These are phyloP conservation scores for Muricea muricata DNA, from an alignment of 92 coral and sea anemone genomes.

Conservation along the genomic window DNA sequence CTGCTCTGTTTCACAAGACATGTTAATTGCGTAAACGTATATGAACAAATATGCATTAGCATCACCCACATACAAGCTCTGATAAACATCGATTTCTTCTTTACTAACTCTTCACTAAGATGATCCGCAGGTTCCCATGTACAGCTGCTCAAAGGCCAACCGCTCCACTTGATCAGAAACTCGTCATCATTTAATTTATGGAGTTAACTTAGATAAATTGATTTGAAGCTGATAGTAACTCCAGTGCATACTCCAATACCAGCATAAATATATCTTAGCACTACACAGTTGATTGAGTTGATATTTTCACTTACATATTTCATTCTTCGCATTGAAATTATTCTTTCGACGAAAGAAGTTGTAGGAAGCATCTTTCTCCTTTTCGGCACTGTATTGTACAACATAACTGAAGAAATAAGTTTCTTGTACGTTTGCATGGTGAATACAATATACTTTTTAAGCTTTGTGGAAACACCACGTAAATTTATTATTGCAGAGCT, in stretches of 20 bases:
- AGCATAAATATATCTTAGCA: background rate
- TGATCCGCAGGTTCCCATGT: constrained; percentile 26
- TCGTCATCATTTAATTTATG: background rate
- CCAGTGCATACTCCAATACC: too few relatives aligned
- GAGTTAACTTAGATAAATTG: background rate
- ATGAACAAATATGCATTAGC: too few relatives aligned
- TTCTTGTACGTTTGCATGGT: too few relatives aligned
- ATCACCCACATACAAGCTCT: too few relatives aligned
- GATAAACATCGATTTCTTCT: too few relatives aligned
- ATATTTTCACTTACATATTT: constrained; percentile 7
- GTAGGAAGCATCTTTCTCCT: background rate
- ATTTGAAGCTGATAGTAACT: background rate
- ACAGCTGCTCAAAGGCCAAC: background rate
- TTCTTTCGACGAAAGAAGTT: background rate
- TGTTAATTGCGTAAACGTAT: too few relatives aligned
- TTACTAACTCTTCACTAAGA: constrained; percentile 33
- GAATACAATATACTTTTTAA: too few relatives aligned
- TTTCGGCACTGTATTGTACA: background rate
- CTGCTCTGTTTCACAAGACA: background rate
- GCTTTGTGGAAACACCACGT: too few relatives aligned
- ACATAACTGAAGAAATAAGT: constrained; percentile 11
- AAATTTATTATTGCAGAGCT: too few relatives aligned
- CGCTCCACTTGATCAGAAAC: constrained; percentile 7
- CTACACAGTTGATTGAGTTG: too few relatives aligned
- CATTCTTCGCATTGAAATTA: constrained; percentile 4